These are phyloP conservation scores for Pseudomyrmex gracilis DNA, from an alignment of 1,140 invertebrate genomes.

Conservation along the genomic window DNA sequence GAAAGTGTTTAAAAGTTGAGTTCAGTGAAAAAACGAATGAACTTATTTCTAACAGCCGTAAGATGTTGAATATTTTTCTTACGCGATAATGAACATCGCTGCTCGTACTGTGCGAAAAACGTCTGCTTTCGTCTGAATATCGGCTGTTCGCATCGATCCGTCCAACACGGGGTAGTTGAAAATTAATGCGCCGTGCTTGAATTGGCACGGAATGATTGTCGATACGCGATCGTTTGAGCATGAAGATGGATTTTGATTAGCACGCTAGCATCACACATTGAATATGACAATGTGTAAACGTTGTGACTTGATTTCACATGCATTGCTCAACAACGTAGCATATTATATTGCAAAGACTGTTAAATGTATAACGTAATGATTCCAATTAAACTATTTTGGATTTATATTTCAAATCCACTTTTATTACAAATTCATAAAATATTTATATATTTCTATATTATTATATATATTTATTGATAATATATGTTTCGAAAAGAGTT, in stretches of 20 bases:
- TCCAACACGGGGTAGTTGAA: slow-evolving; percentile 2
- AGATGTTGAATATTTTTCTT: slow-evolving; percentile 15
- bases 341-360: no score
- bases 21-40: slow-evolving; percentile 24
- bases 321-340: no score
- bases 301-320: neutral
- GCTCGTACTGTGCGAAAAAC: slow-evolving; percentile 5
- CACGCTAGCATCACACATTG: slow-evolving; percentile 15
- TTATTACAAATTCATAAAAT: no score
- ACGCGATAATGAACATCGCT: slow-evolving; percentile 6
- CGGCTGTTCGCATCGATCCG: slow-evolving; percentile 33
- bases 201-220: slow-evolving; percentile 54
- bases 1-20: neutral
- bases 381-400: no score
- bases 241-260: slow-evolving; percentile 38
- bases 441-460: no score
- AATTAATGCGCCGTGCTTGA: slow-evolving; percentile 59
- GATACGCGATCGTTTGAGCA: slow-evolving; percentile 45
- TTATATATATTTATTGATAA: no score
- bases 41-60: slow-evolving; percentile 33
- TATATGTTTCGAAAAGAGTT: no score
- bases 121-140: slow-evolving; percentile 9
- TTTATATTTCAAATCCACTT: no score
- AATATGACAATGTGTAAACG: neutral
- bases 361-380: no score